Evolutionary conservation across 2,888 invertebrate genomes (phyloP), one percentile per base, ranked within the genome.

Genomic region (Hypena proboscidalis): DNA sequence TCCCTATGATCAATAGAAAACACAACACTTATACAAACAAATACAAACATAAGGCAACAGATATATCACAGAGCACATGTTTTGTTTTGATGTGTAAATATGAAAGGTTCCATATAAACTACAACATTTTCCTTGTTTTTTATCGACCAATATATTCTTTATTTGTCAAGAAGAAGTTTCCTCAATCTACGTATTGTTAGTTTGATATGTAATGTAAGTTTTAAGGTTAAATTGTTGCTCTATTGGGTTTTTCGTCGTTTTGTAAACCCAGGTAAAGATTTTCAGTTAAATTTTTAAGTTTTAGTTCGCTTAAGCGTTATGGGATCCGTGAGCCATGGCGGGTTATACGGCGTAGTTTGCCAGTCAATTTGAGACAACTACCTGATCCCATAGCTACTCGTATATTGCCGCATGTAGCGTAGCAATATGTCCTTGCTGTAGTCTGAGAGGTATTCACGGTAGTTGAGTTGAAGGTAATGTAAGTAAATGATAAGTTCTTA

Each of bases 71-170:
- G 17, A 9, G 40, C 52, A 43, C 23, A 45, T 38, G 49, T 47
- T 53, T 57, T 53, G 53, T 60, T 53, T 57, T 47, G 44, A 57
- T 64, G 36, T 57, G 57, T 60, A 60, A 46, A 51, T 50, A 58
- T 38, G 31, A 43, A 46, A 44, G 42, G 25, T 27, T 33, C 7
- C 34, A n/a, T 27, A 48, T 35, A 57, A 59, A 57, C 38, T 40
- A 32, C n/a, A 20, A 45, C 39, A 4, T 60, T 62, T 54, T 57
- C 58, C 50, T 65, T 64, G 54, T 60, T 40, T 57, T 62, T 64
- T 49, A 51, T 54, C 43, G 57, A 53, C 35, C 43, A 58, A 64
- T 61, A 63, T 50, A 44, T 47, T 47, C 27, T 45, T 38, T 64
- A 61, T 62, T 62, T 60, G 31, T 42, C 42, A 32, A 45, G 37